Base-by-base conservation (phyloP, 53 echinoderm and acorn worm genomes). In the Zoroaster sp. region DNA sequence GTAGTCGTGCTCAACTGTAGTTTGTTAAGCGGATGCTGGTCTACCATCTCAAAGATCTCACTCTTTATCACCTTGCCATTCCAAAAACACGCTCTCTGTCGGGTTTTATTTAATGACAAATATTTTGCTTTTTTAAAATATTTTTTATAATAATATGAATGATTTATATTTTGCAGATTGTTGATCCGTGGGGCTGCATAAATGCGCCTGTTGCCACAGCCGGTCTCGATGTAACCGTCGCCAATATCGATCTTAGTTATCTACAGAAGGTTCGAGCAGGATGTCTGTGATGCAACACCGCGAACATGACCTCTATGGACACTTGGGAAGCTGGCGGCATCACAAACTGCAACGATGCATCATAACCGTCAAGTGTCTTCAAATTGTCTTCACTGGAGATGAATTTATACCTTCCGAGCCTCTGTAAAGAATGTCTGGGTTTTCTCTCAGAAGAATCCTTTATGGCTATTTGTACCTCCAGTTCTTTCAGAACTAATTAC, bases 151-250 rank as follows among this genome's bases (percentile, higher is more conserved):
- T 9, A 2, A 4, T 35, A 6, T 36, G 7, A 32, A 28, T 35
- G 4, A 35, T 70, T 17, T 34, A 34, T 34, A 17, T 15, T 35
- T 66, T 59, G n/a, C 87, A 98, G 98, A 88, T 98, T 31, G 91
- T 98, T 35, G 98, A 98, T 89, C 98, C 98, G 0, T 98, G 98
- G 98, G 98, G 98, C 42, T 88, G 91, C 9, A 45, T 98, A 31
- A 47, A n/a, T n/a, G 95, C 32, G 92, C 95, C 4, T 85, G 92
- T 47, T 98, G 98, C 45, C 92, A 92, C 43, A n/a, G 98, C 95
- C 40, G 98, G 98, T 18, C 75, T 74, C 17, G 95, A 96, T 47
- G 91, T 98, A 11, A 91, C 94, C 40, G 54, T 98, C 3, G 98
- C 95, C 13, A 88, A 91, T n/a, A 91, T 98, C 35, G 95, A 98